Evolutionary conservation across 2,888 invertebrate genomes (phyloP).

Genomic region (Chloroclysta siterata): DNA sequence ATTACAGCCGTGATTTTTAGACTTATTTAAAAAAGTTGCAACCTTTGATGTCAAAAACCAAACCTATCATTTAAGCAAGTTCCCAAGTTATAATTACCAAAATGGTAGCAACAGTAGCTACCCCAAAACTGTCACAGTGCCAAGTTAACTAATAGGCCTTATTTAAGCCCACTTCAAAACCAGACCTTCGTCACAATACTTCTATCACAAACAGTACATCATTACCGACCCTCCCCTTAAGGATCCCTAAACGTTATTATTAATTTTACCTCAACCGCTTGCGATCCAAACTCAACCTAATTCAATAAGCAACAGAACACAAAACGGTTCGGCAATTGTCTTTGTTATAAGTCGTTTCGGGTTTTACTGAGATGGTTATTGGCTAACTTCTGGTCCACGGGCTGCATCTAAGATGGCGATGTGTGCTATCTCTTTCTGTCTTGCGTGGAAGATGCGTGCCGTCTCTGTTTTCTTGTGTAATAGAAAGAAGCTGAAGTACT

Average conservation of each 20-base stretch:
- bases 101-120: slow-evolving; percentile 34
- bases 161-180: slow-evolving; percentile 65
- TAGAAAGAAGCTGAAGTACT: slow-evolving; percentile 73
- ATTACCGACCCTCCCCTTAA: slow-evolving; percentile 68
- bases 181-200: slow-evolving; percentile 60
- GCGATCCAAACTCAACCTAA: slow-evolving; percentile 55
- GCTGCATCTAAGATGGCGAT: slow-evolving; percentile 83
- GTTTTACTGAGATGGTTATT: slow-evolving; percentile 66
- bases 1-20: too few species aligned
- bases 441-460: slow-evolving; percentile 44
- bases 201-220: slow-evolving; percentile 61
- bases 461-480: slow-evolving; percentile 72
- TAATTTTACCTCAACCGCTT: slow-evolving; percentile 57
- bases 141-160: slow-evolving; percentile 60
- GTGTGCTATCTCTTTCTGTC: slow-evolving; percentile 60
- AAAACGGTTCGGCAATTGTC: slow-evolving; percentile 57
- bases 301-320: slow-evolving; percentile 55
- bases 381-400: slow-evolving; percentile 82
- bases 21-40: too few species aligned
- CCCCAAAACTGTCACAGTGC: slow-evolving; percentile 51
- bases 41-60: slow-evolving; percentile 14
- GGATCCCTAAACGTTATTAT: slow-evolving; percentile 72
- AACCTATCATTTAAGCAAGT: slow-evolving; percentile 2
- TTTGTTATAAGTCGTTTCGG: slow-evolving; percentile 58
- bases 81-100: slow-evolving; percentile 31